Percentiles rank a stretch among this genome's conserved stretches.
These are phyloP conservation scores for Idaea aversata DNA, from an alignment of 2,888 invertebrate species.

Conservation along the genomic window DNA sequence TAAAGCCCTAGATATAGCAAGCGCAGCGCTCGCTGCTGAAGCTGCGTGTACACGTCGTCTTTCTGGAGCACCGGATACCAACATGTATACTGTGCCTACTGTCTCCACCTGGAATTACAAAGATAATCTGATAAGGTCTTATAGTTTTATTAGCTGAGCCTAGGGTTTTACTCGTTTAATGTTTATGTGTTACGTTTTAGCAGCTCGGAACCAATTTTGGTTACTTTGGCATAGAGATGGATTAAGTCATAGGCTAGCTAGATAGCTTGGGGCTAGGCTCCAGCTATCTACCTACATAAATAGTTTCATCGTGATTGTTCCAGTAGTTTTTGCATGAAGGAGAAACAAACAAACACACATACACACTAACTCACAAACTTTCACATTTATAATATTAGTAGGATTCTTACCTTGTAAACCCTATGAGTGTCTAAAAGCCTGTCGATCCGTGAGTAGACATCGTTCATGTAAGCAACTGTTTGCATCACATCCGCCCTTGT, in stretches of 20 bases:
- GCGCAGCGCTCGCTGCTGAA: slow-evolving; percentile 88
- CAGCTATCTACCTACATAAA: too few relatives aligned
- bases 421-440: slow-evolving; percentile 89
- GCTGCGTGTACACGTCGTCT: slow-evolving; percentile 86
- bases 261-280: too few relatives aligned
- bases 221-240: too few relatives aligned
- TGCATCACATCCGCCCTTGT: slow-evolving; percentile 83
- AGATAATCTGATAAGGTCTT: neutral
- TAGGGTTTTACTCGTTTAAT: too few relatives aligned
- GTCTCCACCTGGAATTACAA: slow-evolving; percentile 88
- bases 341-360: too few relatives aligned
- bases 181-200: too few relatives aligned
- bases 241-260: too few relatives aligned
- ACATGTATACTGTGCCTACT: slow-evolving; percentile 94
- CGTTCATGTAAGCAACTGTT: slow-evolving; percentile 91
- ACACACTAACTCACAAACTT: too few relatives aligned
- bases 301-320: too few relatives aligned
- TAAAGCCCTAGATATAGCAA: slow-evolving; percentile 86
- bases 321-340: too few relatives aligned
- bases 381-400: neutral
- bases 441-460: slow-evolving; percentile 92
- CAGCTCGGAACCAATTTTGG: too few relatives aligned
- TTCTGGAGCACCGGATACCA: slow-evolving; percentile 92
- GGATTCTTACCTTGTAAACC: slow-evolving; percentile 88
- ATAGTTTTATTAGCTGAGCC: too few relatives aligned